Conservation (phyloP, 1,140 invertebrate species). For the Leptestheria dahalacensis region DNA sequence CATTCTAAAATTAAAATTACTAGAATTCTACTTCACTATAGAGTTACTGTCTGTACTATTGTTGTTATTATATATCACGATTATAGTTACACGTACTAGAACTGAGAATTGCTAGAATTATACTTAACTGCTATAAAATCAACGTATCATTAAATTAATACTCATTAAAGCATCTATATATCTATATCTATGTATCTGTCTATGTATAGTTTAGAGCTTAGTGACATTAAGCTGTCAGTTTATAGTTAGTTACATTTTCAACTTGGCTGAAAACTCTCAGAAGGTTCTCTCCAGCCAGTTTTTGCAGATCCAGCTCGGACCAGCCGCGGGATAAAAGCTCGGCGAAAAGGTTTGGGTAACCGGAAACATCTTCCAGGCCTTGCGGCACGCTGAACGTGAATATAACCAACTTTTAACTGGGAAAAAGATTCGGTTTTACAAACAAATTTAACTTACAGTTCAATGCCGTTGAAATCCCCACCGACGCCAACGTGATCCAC, state of each 20-base stretch:
- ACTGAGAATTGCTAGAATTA: too few relatives aligned
- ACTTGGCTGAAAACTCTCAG: slow-evolving; percentile 32
- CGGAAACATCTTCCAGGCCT: slow-evolving; percentile 78
- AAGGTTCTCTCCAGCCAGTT: slow-evolving; percentile 34
- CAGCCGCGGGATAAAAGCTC: slow-evolving; percentile 28
- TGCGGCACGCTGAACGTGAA: slow-evolving; percentile 45
- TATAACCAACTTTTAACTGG: background rate
- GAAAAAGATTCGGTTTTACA: background rate
- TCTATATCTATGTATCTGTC: too few relatives aligned
- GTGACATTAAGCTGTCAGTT: too few relatives aligned
- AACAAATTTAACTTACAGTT: slow-evolving; percentile 14
- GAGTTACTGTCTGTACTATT: too few relatives aligned
- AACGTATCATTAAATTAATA: too few relatives aligned
- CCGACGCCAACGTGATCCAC: slow-evolving; percentile 51
- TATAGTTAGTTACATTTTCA: slow-evolving; percentile 34
- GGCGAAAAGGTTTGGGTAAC: slow-evolving; percentile 64
- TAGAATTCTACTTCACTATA: too few relatives aligned
- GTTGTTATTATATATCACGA: too few relatives aligned
- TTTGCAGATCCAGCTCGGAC: slow-evolving; percentile 31
- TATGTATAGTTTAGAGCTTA: too few relatives aligned
- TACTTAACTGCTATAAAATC: too few relatives aligned
- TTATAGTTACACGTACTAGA: too few relatives aligned
- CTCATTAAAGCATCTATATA: too few relatives aligned
- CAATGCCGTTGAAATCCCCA: slow-evolving; percentile 34
- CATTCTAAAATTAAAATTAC: too few relatives aligned